Percentiles rank a stretch among this genome's conserved stretches.
Conservation (phyloP, 2,888 invertebrate genomes). For the Heliconius ismenius region DNA sequence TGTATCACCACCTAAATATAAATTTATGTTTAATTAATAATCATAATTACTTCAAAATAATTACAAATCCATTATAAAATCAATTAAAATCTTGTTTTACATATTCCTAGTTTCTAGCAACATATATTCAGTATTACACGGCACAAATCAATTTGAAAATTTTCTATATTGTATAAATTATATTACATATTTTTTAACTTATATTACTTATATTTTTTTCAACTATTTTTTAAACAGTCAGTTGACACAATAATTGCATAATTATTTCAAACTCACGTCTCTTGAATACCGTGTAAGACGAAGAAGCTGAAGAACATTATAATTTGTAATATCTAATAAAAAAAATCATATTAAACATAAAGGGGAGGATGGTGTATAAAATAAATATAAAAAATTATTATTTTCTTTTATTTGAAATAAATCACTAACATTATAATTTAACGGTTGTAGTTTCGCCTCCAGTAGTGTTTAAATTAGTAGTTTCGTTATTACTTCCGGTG, state of each 20-base stretch:
- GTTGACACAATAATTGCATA: neutral
- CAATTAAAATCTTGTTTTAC: neutral
- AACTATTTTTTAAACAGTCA: neutral
- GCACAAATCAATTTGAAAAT: neutral
- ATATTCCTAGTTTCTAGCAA: neutral
- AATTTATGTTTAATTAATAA: neutral
- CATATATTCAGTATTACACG: too few relatives aligned
- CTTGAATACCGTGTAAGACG: neutral
- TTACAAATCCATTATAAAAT: neutral
- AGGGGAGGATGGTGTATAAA: neutral
- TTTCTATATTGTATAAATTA: neutral
- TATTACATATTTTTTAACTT: neutral
- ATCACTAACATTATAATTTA: neutral
- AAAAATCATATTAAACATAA: neutral
- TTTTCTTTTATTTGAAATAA: constrained; percentile 9
- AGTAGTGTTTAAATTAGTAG: neutral
- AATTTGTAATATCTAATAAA: neutral
- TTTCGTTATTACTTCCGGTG: neutral
- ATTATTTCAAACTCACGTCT: neutral
- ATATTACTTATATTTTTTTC: neutral
- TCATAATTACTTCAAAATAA: neutral
- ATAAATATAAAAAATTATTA: neutral
- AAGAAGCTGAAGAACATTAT: neutral
- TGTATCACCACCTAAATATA: neutral
- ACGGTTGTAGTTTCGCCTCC: neutral